phyloP scores from a whole-genome alignment of 2,797 vertebrate genomes.

The Thaleichthys pacificus region DNA sequence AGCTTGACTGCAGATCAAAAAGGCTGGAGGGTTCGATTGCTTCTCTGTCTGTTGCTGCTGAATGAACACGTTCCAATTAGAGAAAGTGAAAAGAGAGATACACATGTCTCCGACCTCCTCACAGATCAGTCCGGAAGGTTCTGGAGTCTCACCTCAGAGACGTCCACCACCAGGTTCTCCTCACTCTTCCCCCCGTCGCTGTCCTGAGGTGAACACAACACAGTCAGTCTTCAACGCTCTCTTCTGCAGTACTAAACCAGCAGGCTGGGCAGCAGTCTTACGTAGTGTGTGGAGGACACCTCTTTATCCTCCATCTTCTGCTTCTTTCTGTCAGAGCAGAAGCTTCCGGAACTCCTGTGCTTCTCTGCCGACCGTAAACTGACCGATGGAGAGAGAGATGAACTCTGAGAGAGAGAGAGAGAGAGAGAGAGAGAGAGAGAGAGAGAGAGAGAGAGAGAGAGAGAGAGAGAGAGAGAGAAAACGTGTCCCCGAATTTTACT shows the following conservation, averaged over 20 bases:
- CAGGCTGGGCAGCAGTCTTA: slow-evolving; percentile 32
- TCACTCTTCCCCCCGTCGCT: slow-evolving; percentile 96
- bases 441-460: neutral
- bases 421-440: neutral
- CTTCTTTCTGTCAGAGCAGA: slow-evolving; percentile 91
- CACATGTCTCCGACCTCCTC: neutral
- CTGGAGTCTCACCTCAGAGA: slow-evolving; percentile 83
- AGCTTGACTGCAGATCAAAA: too few species aligned
- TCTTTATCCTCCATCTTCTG: slow-evolving; percentile 95
- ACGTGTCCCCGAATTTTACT: too few species aligned
- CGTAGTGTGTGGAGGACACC: slow-evolving; percentile 69
- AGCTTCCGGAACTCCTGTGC: slow-evolving; percentile 89
- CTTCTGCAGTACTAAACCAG: too few species aligned
- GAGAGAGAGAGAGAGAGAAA: neutral
- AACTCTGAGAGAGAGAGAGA: slow-evolving; percentile 77
- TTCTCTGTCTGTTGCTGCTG: too few species aligned
- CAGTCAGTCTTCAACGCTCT: neutral
- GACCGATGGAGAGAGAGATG: slow-evolving; percentile 91
- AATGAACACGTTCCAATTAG: neutral
- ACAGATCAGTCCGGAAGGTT: neutral
- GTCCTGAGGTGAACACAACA: slow-evolving; percentile 74
- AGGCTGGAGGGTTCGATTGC: too few species aligned
- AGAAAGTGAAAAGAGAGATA: neutral
- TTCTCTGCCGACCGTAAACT: slow-evolving; percentile 92
- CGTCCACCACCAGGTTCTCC: slow-evolving; percentile 89